Conservation (phyloP, 2,797 vertebrate species). For the Aulostomus chinensis region DNA sequence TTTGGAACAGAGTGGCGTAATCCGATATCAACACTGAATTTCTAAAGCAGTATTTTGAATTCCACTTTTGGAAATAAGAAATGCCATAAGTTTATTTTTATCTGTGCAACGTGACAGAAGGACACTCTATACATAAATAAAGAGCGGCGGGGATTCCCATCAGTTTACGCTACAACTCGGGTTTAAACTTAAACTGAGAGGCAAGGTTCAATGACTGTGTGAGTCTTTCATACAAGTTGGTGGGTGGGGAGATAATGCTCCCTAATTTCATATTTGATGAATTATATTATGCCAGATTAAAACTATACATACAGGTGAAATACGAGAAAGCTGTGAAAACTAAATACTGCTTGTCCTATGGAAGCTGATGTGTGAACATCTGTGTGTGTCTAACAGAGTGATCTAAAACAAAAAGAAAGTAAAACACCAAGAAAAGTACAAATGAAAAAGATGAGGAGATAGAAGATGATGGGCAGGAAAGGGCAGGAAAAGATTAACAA, state of each 20-base stretch:
- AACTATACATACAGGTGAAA: conserved; percentile 42
- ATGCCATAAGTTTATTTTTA: conserved; percentile 75
- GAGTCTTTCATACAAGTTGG: conserved; percentile 15
- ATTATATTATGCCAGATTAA: conserved; percentile 41
- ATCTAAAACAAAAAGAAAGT: no score
- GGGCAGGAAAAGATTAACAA: conserved; percentile 44
- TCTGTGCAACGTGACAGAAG: conserved; percentile 56
- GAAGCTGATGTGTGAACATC: conserved; percentile 1
- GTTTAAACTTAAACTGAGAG: conserved; percentile 72
- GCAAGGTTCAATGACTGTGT: conserved; percentile 41
- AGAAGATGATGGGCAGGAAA: conserved; percentile 24
- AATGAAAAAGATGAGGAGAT: conserved; percentile 14
- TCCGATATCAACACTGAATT: conserved; percentile 77
- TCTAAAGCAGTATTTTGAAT: conserved; percentile 60
- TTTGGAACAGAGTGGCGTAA: conserved; percentile 66
- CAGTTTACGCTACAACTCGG: conserved; percentile 47
- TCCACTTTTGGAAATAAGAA: conserved; percentile 70
- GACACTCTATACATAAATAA: conserved; percentile 66
- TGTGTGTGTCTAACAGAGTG: no score
- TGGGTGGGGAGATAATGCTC: conserved; percentile 31
- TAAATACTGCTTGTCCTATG: conserved; percentile 24
- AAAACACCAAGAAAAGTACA: conserved; percentile 8
- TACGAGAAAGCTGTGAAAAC: conserved; percentile 37
- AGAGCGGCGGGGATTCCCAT: conserved; percentile 48
- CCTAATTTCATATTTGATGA: conserved; percentile 54